A percentile compares a stretch with the other conserved stretches of the same genome.
Conservation (phyloP, 2,113 vertebrate species). For the Edolisoma coerulescens region DNA sequence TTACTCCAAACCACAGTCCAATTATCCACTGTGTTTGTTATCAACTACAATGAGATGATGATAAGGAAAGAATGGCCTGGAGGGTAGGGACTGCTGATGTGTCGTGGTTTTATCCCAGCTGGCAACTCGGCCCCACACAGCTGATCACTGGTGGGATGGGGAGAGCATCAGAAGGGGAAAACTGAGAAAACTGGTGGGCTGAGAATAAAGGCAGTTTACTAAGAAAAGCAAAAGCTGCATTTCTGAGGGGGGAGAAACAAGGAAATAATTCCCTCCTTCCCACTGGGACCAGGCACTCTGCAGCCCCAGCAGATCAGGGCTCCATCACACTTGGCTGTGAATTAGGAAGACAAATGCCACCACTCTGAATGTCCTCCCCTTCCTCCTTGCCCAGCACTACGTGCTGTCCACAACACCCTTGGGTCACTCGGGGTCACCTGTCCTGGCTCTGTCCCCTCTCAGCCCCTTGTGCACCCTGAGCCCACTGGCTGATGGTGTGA, state of each 20-base stretch:
- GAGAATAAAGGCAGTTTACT: background rate
- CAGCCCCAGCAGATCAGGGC: background rate
- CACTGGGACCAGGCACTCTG: background rate
- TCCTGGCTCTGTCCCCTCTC: background rate
- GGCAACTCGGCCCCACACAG: background rate
- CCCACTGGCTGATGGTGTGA: too few species aligned
- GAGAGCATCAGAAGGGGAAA: background rate
- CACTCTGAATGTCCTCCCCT: too few species aligned
- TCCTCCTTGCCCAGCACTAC: background rate
- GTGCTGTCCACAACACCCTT: accelerated
- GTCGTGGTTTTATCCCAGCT: background rate
- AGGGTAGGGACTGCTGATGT: background rate
- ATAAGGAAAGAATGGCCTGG: background rate
- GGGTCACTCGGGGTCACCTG: background rate
- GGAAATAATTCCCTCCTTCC: background rate
- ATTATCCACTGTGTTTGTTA: conserved; percentile 42
- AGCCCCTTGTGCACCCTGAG: background rate
- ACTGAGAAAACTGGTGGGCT: background rate
- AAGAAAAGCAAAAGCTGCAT: background rate
- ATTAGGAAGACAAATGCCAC: background rate
- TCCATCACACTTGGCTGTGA: background rate
- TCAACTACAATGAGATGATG: background rate
- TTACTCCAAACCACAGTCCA: conserved; percentile 39
- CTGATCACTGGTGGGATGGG: background rate
- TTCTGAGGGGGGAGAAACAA: background rate